These are phyloP conservation scores for Arge pagana DNA, from an alignment of 2,888 invertebrate species.

Conservation along the genomic window DNA sequence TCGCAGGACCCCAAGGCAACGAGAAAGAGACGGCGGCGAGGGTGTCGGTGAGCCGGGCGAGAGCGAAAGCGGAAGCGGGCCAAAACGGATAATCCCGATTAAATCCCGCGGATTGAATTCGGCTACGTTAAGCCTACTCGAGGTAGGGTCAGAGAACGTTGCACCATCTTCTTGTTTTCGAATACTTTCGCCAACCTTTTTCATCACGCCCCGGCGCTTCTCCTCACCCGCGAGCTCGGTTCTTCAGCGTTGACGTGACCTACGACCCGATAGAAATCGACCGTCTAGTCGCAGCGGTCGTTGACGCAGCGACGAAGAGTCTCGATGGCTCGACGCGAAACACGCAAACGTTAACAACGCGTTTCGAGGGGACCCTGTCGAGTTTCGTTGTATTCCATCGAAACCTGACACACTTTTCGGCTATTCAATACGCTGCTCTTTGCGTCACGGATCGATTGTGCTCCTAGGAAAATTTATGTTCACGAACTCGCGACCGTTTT, in stretches of 20 bases:
- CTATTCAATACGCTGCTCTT: conserved; percentile 11
- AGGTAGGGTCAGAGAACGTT: conserved; percentile 45
- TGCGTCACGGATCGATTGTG: too few relatives aligned
- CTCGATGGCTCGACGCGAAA: neutral
- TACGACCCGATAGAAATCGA: too few relatives aligned
- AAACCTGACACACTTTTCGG: conserved; percentile 14
- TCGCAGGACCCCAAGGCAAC: too few relatives aligned
- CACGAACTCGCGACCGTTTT: too few relatives aligned
- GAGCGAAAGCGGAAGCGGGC: conserved; percentile 32
- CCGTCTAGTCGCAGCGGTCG: too few relatives aligned
- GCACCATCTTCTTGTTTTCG: conserved; percentile 56
- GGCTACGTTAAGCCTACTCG: conserved; percentile 31
- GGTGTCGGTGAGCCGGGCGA: conserved; percentile 13
- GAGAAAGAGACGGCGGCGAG: conserved; percentile 14
- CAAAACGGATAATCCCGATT: conserved; percentile 42
- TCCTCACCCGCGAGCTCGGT: too few relatives aligned
- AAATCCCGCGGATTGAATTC: conserved; percentile 39
- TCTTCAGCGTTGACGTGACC: too few relatives aligned
- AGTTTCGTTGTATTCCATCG: conserved; percentile 11
- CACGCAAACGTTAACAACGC: neutral
- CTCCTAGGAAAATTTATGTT: too few relatives aligned
- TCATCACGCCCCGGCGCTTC: conserved; percentile 57
- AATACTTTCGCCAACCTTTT: conserved; percentile 50
- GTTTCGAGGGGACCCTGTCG: neutral
- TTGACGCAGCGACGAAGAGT: conserved; percentile 59